Evolutionary conservation across 2,888 invertebrate genomes (phyloP).

Genomic region (Xestia ashworthii): DNA sequence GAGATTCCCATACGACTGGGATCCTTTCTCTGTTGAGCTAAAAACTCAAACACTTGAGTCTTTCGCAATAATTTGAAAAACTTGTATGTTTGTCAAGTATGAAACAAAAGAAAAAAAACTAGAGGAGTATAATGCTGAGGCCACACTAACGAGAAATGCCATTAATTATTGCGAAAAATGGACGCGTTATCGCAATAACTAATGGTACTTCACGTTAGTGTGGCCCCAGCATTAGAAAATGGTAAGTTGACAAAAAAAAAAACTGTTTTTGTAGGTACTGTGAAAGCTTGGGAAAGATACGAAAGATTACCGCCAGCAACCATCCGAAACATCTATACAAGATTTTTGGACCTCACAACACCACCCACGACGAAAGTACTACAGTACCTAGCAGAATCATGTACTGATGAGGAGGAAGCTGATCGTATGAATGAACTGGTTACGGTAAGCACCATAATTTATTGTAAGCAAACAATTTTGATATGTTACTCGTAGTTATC

Average conservation of each 20-base stretch:
- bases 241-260: background rate
- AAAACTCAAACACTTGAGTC: background rate
- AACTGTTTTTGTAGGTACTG: constrained; percentile 90
- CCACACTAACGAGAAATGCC: no score
- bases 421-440: constrained; percentile 93
- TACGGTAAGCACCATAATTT: constrained; percentile 88
- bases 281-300: constrained; percentile 96
- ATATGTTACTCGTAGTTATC: background rate
- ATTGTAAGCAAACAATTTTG: constrained; percentile 8
- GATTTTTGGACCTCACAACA: constrained; percentile 97
- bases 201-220: no score
- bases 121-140: no score
- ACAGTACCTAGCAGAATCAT: constrained; percentile 94
- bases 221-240: background rate
- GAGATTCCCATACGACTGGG: background rate
- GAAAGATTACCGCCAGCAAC: constrained; percentile 95
- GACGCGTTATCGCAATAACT: no score
- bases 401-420: constrained; percentile 93
- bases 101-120: background rate
- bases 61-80: background rate
- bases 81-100: background rate
- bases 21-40: no score
- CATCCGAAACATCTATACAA: constrained; percentile 93
- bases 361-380: constrained; percentile 96
- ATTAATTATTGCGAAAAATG: no score